These are phyloP conservation scores for Pediacus dermestoides DNA, from an alignment of 2,888 invertebrate genomes.

Conservation along the genomic window DNA sequence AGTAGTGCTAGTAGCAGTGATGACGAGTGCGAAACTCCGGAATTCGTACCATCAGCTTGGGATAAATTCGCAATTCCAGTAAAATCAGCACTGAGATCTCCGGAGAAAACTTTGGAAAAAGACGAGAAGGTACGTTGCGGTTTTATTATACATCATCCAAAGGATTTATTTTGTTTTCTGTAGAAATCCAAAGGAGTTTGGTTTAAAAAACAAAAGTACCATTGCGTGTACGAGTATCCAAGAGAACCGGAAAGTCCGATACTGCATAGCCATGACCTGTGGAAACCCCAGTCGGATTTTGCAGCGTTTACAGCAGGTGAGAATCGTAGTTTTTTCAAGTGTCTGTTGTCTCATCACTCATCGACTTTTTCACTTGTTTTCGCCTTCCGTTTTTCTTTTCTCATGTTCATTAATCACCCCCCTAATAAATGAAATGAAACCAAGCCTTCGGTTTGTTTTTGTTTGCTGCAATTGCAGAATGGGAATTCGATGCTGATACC, in stretches of 20 bases:
- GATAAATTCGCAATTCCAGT: conserved; percentile 73
- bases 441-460: no score
- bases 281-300: conserved; percentile 42
- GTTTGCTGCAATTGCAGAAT: conserved; percentile 39
- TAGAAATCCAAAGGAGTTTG: conserved; percentile 56
- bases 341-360: neutral
- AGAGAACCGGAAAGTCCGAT: conserved; percentile 59
- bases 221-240: conserved; percentile 81
- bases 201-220: conserved; percentile 80
- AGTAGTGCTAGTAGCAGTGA: conserved; percentile 52
- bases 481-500: conserved; percentile 47
- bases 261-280: conserved; percentile 43
- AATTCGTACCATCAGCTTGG: conserved; percentile 79
- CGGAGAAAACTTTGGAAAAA: conserved; percentile 50
- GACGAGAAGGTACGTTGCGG: conserved; percentile 1
- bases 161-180: conserved; percentile 24
- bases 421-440: no score
- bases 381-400: no score
- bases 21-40: conserved; percentile 63
- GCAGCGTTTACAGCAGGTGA: conserved; percentile 52
- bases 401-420: neutral
- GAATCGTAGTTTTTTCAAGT: conserved; percentile 9
- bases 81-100: conserved; percentile 67
- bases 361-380: neutral
- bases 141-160: conserved; percentile 10